Conservation (phyloP, 2,113 vertebrate genomes). For the Mesoclemmys tuberculata region DNA sequence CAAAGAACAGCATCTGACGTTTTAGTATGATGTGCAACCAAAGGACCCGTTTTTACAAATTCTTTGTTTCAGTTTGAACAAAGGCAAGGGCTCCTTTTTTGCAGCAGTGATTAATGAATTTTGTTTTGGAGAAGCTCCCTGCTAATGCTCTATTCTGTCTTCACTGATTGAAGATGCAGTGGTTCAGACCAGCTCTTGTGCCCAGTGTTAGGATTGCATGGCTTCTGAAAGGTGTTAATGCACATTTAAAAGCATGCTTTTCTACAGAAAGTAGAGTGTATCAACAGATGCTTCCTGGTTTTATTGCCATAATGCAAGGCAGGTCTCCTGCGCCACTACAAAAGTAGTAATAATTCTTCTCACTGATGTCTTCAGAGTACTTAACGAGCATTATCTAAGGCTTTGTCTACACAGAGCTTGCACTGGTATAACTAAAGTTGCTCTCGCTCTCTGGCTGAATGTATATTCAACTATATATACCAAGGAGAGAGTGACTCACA, state of each 20-base stretch:
- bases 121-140: background rate
- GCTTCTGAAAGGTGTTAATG: background rate
- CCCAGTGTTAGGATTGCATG: background rate
- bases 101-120: slow-evolving; percentile 20
- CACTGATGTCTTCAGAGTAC: background rate
- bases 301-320: background rate
- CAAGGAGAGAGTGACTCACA: background rate
- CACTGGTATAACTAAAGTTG: background rate
- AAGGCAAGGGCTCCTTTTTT: slow-evolving; percentile 15
- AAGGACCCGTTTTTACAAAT: background rate
- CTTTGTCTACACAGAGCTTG: background rate
- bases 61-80: slow-evolving; percentile 4
- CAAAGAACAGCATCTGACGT: background rate
- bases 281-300: background rate
- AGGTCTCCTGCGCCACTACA: background rate
- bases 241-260: background rate
- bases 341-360: background rate
- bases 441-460: background rate
- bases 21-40: background rate
- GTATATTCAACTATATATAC: background rate
- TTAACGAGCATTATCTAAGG: background rate
- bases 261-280: background rate
- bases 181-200: background rate
- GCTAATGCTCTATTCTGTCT: background rate
- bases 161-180: background rate